Base-by-base conservation (phyloP, 1,140 invertebrate genomes). In the Lethrus apterus region DNA sequence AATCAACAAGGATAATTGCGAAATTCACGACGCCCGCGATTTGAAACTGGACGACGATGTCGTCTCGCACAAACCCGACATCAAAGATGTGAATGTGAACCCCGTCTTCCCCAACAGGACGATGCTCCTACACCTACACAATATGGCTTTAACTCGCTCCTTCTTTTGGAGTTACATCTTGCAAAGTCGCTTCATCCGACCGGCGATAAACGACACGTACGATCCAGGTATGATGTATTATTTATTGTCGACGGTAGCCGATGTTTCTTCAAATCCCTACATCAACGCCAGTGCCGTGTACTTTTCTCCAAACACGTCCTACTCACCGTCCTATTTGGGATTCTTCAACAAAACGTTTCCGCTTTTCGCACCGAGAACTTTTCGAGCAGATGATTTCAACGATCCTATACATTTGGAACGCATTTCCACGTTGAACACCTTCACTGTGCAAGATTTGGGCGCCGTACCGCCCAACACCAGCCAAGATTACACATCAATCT, bases 161-260 rank as follows among this genome's bases (percentile, higher is more conserved):
- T 97, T 95, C 66, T 98, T 91, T 66, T 97, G 89, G 83, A 93
- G 89, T 66, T 94, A 94, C 55, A 93, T 97, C 32, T 74, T 96
- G 0, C 93, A 98, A 65, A 87, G 89, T 1, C 71, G 87, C 51
- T 93, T 91, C 54, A 92, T 92, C 51, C 70, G 89, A 30, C 89
- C 89, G 1, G 86, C 86, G 10, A 89, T 89, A 13, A 90, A 91
- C 63, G 89, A 93, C 58, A 89, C 88, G 0, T 89, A 93, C 51
- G 93, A 97, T 72, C 93, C 94, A 1, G 93, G 94, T 43, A 90
- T 98, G 81, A 93, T 97, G 89, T 98, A 98, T 64, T 95, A 96
- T 60, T 95, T 96, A 60, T 70, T 98, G 13, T 95, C 93, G 1
- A 85, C 90, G 0, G 86, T 95, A 0, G 92, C 95, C 1, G 94